Percentiles rank a stretch among this genome's conserved stretches.
phyloP scores from a whole-genome alignment of 2,113 vertebrate species.

The Oreotrochilus melanogaster region DNA sequence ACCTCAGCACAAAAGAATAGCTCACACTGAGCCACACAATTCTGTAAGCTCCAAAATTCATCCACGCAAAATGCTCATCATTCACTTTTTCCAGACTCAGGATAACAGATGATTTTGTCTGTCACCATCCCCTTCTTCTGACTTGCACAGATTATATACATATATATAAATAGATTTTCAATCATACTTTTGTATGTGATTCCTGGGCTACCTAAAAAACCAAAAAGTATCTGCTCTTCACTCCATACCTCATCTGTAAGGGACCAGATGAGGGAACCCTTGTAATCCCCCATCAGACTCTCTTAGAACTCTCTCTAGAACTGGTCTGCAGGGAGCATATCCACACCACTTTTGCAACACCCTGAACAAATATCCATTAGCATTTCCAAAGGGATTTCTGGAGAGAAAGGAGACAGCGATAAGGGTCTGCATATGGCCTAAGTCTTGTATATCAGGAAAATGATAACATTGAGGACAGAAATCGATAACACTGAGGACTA shows the following conservation, averaged over 20 bases:
- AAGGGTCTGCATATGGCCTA: too few species aligned
- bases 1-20: accelerated
- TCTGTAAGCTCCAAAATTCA: neutral
- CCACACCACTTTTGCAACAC: too few species aligned
- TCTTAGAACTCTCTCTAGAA: too few species aligned
- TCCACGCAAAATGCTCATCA: neutral
- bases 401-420: too few species aligned
- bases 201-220: neutral
- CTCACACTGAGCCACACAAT: neutral
- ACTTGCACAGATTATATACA: neutral
- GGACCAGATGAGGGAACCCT: too few species aligned
- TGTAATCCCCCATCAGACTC: too few species aligned
- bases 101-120: neutral
- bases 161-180: neutral
- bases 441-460: too few species aligned
- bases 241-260: neutral
- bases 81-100: neutral
- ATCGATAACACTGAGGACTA: too few species aligned
- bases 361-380: too few species aligned
- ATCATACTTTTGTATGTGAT: accelerated
- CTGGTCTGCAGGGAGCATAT: too few species aligned
- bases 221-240: neutral
- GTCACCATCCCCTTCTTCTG: neutral
- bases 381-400: too few species aligned
- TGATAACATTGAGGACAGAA: too few species aligned